Percentiles rank a stretch among this genome's conserved stretches.
Evolutionary conservation across 2,113 vertebrate genomes (phyloP).

Genomic region (Rhea pennata): DNA sequence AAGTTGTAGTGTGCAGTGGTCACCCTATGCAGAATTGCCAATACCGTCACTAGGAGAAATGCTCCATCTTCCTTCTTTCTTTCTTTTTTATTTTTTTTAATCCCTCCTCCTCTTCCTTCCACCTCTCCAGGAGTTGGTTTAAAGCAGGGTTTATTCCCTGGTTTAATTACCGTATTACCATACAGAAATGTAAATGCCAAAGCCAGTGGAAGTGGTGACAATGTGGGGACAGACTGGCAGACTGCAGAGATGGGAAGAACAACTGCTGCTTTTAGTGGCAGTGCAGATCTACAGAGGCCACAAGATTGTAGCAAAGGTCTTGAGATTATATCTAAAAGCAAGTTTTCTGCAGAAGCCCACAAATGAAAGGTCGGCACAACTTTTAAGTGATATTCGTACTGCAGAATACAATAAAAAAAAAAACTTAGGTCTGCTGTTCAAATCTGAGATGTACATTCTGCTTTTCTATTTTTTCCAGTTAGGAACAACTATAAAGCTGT

Average conservation of each 20-base stretch:
- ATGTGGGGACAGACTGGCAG: too few relatives aligned
- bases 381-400: background rate
- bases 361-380: fast-evolving
- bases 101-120: background rate
- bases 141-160: background rate
- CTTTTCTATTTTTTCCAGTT: background rate
- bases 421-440: background rate
- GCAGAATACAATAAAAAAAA: background rate
- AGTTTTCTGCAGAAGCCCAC: background rate
- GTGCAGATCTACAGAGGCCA: background rate
- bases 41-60: fast-evolving
- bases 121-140: fast-evolving
- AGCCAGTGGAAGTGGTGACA: fast-evolving
- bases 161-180: too few relatives aligned
- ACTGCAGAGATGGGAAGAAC: background rate
- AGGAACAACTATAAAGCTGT: background rate
- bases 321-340: fast-evolving
- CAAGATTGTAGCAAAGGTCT: background rate
- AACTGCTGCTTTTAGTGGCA: background rate
- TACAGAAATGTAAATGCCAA: fast-evolving
- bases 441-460: background rate
- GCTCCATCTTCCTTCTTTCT: background rate
- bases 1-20: background rate
- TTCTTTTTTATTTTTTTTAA: too few relatives aligned
- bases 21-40: background rate